phyloP scores from a whole-genome alignment of 2,888 invertebrate species.

The Monoplex corrugatus region DNA sequence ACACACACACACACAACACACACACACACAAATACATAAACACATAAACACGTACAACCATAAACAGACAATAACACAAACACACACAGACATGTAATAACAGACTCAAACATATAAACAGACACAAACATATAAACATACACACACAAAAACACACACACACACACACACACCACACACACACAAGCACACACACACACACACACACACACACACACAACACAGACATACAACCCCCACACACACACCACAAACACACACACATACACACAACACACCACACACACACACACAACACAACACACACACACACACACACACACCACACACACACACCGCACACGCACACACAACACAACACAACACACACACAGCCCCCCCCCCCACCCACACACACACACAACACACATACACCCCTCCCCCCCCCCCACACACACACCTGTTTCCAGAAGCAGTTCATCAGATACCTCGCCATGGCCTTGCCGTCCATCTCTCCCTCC shows the following conservation, averaged over 20 bases:
- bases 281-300: not conserved
- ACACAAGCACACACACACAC: not conserved
- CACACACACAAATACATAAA: not conserved
- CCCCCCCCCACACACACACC: not conserved
- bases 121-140: not conserved
- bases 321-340: not conserved
- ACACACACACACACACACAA: not conserved
- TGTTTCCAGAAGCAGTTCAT: slow-evolving; percentile 59
- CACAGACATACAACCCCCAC: not conserved
- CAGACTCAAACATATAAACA: not conserved
- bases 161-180: not conserved
- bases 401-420: too few relatives aligned
- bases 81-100: not conserved
- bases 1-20: too few relatives aligned
- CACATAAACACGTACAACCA: not conserved
- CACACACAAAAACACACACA: not conserved
- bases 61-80: not conserved
- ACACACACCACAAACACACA: too few relatives aligned
- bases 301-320: not conserved
- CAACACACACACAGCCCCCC: not conserved
- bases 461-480: slow-evolving; percentile 59
- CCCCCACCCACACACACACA: too few relatives aligned
- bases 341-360: not conserved
- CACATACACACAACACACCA: not conserved
- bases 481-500: slow-evolving; percentile 55